Conservation (phyloP, 2,888 invertebrate species). For the Drosophila helvetica region DNA sequence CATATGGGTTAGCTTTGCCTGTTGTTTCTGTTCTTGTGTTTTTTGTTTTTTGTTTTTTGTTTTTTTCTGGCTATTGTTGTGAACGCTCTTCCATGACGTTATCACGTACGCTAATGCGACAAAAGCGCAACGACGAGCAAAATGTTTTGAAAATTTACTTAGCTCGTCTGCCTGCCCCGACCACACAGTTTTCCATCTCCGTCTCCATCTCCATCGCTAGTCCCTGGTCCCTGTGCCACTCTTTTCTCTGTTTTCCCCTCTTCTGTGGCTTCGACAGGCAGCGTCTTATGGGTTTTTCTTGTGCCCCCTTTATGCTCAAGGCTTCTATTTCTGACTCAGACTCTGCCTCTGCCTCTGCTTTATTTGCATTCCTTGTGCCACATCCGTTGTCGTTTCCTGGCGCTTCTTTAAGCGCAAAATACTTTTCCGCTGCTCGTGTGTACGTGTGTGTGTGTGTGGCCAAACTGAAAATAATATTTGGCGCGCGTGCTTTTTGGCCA, state of each 20-base stretch:
- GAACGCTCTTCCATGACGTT: conserved; percentile 49
- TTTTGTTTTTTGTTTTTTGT: conserved; percentile 7
- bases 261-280: conserved; percentile 40
- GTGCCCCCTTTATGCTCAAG: conserved; percentile 23
- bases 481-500: conserved; percentile 62
- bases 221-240: background rate
- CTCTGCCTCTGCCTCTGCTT: conserved; percentile 46
- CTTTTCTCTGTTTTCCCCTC: conserved; percentile 26
- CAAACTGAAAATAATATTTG: conserved; percentile 69
- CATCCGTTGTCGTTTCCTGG: conserved; percentile 67
- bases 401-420: conserved; percentile 73
- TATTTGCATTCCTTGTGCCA: conserved; percentile 73
- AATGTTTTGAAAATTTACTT: conserved; percentile 75
- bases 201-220: background rate
- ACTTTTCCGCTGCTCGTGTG: conserved; percentile 61
- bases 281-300: conserved; percentile 26
- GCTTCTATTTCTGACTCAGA: conserved; percentile 3
- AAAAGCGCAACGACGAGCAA: conserved; percentile 75
- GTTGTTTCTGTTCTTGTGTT: conserved; percentile 25
- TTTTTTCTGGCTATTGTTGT: conserved; percentile 15
- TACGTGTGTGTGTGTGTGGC: conserved; percentile 12
- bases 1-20: conserved; percentile 34
- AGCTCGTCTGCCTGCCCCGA: conserved; percentile 42
- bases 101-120: conserved; percentile 80
- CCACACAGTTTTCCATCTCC: background rate